These are phyloP conservation scores for Takifugu bimaculatus DNA, from an alignment of 2,113 vertebrate genomes.

Conservation along the genomic window DNA sequence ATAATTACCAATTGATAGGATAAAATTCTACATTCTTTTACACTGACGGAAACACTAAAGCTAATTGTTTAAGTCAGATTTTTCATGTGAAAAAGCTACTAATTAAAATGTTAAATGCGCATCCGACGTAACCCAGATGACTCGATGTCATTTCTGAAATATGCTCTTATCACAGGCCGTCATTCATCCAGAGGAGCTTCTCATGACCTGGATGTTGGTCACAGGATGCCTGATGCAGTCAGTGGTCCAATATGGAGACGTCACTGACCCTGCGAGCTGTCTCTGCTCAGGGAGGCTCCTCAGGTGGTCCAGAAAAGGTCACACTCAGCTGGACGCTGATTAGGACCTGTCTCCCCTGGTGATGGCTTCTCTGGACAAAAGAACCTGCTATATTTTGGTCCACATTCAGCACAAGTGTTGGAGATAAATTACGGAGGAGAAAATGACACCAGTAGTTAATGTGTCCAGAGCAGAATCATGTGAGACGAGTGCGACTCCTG, in stretches of 20 bases:
- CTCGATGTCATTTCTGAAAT: constrained; percentile 29
- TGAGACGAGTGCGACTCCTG: background rate
- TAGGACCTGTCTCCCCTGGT: constrained; percentile 60
- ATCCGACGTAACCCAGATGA: background rate
- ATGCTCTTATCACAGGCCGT: constrained; percentile 79
- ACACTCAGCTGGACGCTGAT: constrained; percentile 75
- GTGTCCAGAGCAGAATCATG: background rate
- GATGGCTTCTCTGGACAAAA: constrained; percentile 35
- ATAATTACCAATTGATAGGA: too few species aligned
- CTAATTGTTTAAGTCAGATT: too few species aligned
- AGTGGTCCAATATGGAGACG: constrained; percentile 46
- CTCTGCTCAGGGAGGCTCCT: constrained; percentile 50
- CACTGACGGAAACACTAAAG: too few species aligned
- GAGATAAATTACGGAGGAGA: constrained; percentile 6
- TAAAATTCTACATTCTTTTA: too few species aligned
- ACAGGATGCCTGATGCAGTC: constrained; percentile 17
- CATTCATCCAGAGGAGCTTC: constrained; percentile 93
- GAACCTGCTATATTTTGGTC: constrained; percentile 53
- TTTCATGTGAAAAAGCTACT: too few species aligned
- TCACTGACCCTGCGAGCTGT: constrained; percentile 47
- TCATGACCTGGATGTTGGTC: constrained; percentile 99
- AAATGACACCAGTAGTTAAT: background rate
- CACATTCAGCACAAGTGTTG: constrained; percentile 24
- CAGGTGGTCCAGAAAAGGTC: constrained; percentile 71
- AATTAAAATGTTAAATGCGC: background rate